Conservation (phyloP, 2,888 invertebrate genomes). For the Phytoseiulus persimilis region DNA sequence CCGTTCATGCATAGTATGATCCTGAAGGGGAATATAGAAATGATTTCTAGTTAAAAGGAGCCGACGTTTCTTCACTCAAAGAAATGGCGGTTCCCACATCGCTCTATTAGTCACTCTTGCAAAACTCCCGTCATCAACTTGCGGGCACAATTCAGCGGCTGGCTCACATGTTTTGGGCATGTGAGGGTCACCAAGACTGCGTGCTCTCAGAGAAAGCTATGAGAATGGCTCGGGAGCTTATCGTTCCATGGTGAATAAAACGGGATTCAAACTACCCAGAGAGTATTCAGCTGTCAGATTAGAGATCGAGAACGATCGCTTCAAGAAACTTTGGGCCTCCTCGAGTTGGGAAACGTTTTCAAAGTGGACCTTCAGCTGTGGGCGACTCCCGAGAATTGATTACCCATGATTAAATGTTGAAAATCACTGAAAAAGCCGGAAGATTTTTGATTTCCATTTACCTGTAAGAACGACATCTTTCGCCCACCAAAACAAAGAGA, state of each 20-base stretch:
- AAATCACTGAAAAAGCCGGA: background rate
- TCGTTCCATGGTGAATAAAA: background rate
- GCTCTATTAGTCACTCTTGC: too few species aligned
- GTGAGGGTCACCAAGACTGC: too few species aligned
- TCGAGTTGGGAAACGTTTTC: background rate
- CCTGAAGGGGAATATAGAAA: background rate
- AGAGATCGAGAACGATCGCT: background rate
- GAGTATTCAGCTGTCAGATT: background rate
- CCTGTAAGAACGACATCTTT: constrained; percentile 36
- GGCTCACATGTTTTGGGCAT: too few species aligned
- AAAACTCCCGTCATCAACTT: too few species aligned
- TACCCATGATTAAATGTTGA: background rate
- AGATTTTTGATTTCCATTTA: background rate
- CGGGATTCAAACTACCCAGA: background rate
- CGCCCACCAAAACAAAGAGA: constrained; percentile 33
- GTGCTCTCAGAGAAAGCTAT: too few species aligned
- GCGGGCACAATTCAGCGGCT: too few species aligned
- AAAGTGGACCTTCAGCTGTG: background rate
- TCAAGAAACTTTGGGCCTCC: background rate
- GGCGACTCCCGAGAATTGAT: too few species aligned
- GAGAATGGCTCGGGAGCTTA: background rate
- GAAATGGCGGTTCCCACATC: too few species aligned
- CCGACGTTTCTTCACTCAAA: too few species aligned
- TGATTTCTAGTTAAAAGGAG: background rate
- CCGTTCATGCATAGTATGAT: background rate